These are phyloP conservation scores for Hippoglossus stenolepis DNA, from an alignment of 2,113 vertebrate species.

Conservation along the genomic window DNA sequence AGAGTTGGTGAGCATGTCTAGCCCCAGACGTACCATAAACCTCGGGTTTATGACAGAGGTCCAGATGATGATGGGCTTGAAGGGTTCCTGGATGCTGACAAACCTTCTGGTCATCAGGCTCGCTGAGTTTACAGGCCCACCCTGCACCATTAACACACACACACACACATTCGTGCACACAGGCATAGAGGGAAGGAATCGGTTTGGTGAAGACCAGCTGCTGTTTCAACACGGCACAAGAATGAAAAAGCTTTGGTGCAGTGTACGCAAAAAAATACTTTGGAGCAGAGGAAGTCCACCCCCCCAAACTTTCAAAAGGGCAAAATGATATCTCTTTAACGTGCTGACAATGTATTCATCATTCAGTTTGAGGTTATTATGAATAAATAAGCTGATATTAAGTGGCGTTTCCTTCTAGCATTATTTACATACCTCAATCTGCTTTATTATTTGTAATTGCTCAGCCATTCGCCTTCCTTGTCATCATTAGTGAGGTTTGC, in stretches of 20 bases:
- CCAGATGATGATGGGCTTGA: slow-evolving; percentile 67
- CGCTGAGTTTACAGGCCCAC: slow-evolving; percentile 62
- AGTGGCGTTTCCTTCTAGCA: background rate
- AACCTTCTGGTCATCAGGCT: slow-evolving; percentile 68
- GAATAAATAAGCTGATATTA: background rate
- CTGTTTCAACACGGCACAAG: slow-evolving; percentile 27
- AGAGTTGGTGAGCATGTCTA: slow-evolving; percentile 39
- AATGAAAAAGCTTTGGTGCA: slow-evolving; percentile 20
- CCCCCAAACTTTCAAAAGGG: background rate
- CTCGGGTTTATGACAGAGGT: slow-evolving; percentile 62
- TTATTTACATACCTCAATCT: background rate
- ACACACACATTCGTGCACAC: slow-evolving; percentile 17
- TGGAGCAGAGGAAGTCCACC: slow-evolving; percentile 10
- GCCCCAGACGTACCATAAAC: slow-evolving; percentile 63
- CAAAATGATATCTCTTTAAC: background rate
- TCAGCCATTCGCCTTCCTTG: slow-evolving; percentile 15
- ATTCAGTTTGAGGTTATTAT: background rate
- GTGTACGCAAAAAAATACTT: slow-evolving; percentile 8
- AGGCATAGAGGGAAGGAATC: slow-evolving; percentile 4
- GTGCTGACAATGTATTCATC: background rate
- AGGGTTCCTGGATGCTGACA: slow-evolving; percentile 64
- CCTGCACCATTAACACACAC: slow-evolving; percentile 49
- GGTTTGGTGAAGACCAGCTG: slow-evolving; percentile 44
- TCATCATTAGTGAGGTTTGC: slow-evolving; percentile 25
- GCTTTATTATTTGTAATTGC: slow-evolving; percentile 12